Base-by-base conservation (phyloP, 2,113 vertebrate species). In the Zeus faber region DNA sequence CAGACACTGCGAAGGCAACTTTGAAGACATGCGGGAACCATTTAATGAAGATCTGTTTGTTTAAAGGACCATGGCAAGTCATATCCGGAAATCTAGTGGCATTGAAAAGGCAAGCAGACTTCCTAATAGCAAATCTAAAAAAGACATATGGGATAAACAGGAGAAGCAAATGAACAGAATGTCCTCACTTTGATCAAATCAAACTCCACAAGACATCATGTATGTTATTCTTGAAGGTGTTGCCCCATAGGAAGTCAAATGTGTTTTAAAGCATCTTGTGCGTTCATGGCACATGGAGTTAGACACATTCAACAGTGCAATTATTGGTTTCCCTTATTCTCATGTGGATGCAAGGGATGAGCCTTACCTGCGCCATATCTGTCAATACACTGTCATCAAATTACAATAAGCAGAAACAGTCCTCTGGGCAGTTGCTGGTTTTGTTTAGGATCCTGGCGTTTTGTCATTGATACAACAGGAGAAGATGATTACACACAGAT, bases 71-170 rank as follows among this genome's bases (percentile, higher is more conserved):
- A 25, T 54, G 14, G 26, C 10, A 18, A 55, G 27, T 18, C 37
- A 45, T 25, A 25, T 44, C 21, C 23, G 39, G 14, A 52, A 44
- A 21, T 63, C 50, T 13, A 46, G 35, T 39, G 59, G 54, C 20
- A 62, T 27, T 39, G 50, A 62, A 27, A 62, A 54, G 17, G 20
- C 52, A 6, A 64, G 2, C 2, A 57, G 53, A 62, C 24, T 50
- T 44, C 55, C 22, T 67, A 2, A 58, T 35, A 58, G 46, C 43
- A 6, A 44, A 17, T 45, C 41, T 71, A 2, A 58, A 70, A 73
- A 77, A 11, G 0, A 77, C 51, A 33, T 69, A 60, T 68, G 39
- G 58, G 0, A 73, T 77, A 26, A 77, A 77, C 24, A 64, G 74
- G 29, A 62, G 47, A 35, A 67, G 63, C 39, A 67, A 54, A 33